Conservation (phyloP, 2,888 invertebrate species). For the Ormyrus nitidulus region DNA sequence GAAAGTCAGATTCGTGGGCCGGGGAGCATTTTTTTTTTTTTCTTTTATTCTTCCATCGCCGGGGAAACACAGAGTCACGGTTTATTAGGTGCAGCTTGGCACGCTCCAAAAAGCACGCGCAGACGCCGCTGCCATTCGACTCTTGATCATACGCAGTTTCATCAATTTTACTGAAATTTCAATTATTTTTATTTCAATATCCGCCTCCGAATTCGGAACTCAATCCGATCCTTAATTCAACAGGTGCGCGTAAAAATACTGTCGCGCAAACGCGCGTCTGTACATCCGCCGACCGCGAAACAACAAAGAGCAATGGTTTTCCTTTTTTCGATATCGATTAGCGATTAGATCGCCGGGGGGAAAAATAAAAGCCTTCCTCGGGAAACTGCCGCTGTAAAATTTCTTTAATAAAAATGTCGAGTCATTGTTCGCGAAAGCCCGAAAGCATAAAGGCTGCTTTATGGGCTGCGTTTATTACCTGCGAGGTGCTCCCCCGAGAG, state of each 20-base stretch:
- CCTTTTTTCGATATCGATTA: too few species aligned
- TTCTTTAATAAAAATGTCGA: slow-evolving; percentile 20
- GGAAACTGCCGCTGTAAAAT: background rate
- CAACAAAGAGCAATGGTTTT: too few species aligned
- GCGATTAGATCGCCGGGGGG: too few species aligned
- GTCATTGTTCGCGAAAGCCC: slow-evolving; percentile 2
- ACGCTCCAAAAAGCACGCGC: slow-evolving; percentile 19
- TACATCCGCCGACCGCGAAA: too few species aligned
- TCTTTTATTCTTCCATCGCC: too few species aligned
- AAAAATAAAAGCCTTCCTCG: too few species aligned
- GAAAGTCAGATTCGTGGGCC: background rate
- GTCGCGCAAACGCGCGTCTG: too few species aligned
- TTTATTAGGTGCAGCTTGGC: slow-evolving; percentile 30
- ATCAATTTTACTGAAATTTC: too few species aligned
- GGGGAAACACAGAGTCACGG: background rate
- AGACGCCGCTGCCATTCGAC: background rate
- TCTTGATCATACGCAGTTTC: too few species aligned
- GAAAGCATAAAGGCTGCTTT: background rate
- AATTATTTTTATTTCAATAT: too few species aligned
- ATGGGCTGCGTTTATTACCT: background rate
- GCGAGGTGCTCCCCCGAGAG: background rate
- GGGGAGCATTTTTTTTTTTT: slow-evolving; percentile 7
- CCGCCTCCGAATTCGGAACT: background rate
- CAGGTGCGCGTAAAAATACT: slow-evolving; percentile 19
- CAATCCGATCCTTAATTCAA: slow-evolving; percentile 2